Conservation (phyloP, 2,797 vertebrate species). For the Scomberomorus guttatus region DNA sequence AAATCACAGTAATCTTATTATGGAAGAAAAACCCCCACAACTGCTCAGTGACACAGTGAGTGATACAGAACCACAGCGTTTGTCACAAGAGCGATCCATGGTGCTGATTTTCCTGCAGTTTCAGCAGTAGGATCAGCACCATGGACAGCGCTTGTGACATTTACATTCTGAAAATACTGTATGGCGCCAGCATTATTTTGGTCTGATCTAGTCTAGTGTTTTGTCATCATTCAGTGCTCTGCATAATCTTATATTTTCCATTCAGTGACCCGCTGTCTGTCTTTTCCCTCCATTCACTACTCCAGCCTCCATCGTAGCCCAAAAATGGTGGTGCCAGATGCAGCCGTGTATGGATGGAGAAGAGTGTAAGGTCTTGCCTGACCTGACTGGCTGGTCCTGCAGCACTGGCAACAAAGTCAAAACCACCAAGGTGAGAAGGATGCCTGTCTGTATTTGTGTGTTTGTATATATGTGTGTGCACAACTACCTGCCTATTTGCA, state of each 20-base stretch:
- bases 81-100: constrained; percentile 17
- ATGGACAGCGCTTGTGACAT: constrained; percentile 6
- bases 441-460: not conserved
- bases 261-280: constrained; percentile 12
- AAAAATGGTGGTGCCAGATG: constrained; percentile 91
- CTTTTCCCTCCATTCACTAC: constrained; percentile 1
- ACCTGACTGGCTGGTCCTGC: constrained; percentile 88
- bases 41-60: constrained; percentile 8
- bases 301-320: constrained; percentile 86
- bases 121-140: constrained; percentile 27
- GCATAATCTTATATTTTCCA: not conserved
- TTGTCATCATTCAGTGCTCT: not conserved
- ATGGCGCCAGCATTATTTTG: not conserved
- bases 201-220: not conserved
- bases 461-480: not conserved
- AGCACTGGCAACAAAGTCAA: constrained; percentile 90
- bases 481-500: not conserved
- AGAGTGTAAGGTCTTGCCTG: constrained; percentile 87
- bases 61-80: not conserved
- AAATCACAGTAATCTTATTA: constrained; percentile 47
- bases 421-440: constrained; percentile 87
- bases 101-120: constrained; percentile 3
- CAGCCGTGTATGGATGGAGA: constrained; percentile 88
- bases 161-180: not conserved
- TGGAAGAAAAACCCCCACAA: constrained; percentile 11